A percentile compares a stretch with the other conserved stretches of the same genome.
phyloP scores from a whole-genome alignment of 2,113 vertebrate genomes.

The Dermatemys mawii region DNA sequence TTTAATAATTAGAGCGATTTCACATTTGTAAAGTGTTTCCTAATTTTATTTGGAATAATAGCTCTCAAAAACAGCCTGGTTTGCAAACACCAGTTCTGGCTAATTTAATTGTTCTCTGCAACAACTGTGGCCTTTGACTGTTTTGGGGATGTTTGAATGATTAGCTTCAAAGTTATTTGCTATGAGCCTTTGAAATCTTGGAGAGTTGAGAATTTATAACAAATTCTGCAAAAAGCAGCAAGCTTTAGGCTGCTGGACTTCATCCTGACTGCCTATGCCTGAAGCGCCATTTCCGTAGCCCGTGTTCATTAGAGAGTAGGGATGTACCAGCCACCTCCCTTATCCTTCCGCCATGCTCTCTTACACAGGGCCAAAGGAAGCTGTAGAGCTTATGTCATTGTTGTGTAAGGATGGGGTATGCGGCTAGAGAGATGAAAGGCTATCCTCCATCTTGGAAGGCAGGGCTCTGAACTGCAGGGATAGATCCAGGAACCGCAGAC shows the following conservation, averaged over 20 bases:
- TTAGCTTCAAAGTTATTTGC: background rate
- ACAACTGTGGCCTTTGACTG: background rate
- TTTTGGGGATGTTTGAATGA: background rate
- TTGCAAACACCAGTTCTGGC: background rate
- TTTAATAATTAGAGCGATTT: background rate
- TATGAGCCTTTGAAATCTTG: background rate
- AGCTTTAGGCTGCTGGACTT: background rate
- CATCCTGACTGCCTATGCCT: background rate
- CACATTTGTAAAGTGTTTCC: background rate
- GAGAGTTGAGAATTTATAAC: background rate
- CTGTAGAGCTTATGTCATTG: background rate
- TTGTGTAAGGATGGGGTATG: background rate
- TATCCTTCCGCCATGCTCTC: background rate
- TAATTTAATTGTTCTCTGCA: background rate
- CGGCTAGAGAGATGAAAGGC: background rate
- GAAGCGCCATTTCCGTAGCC: background rate
- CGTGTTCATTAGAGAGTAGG: background rate
- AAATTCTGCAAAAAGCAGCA: background rate
- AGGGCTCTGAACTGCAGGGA: background rate
- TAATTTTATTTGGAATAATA: background rate
- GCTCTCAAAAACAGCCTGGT: background rate
- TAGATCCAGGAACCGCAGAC: background rate
- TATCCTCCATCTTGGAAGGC: background rate
- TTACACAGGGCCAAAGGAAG: background rate
- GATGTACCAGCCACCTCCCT: background rate